phyloP scores from a whole-genome alignment of 2,888 invertebrate genomes.

The Leucophenga montana region DNA sequence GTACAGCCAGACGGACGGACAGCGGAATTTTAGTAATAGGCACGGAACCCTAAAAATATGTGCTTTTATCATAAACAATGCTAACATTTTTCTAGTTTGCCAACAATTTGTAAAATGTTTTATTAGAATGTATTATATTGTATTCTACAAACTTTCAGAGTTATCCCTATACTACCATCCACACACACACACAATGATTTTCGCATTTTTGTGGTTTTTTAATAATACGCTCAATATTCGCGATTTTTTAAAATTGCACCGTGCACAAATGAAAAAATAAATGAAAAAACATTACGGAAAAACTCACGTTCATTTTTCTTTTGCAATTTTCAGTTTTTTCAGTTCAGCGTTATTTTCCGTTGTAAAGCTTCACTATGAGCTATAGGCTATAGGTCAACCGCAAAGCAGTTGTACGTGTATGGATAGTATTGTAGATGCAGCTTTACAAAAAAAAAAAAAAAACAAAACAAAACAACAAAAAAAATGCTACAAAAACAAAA shows the following conservation, averaged over 20 bases:
- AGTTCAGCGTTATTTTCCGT: neutral
- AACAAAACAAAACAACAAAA: no score
- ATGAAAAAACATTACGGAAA: slow-evolving; percentile 6
- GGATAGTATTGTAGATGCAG: no score
- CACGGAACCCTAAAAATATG: no score
- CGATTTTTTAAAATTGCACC: slow-evolving; percentile 14
- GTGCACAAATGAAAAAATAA: slow-evolving; percentile 14
- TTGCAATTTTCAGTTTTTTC: neutral
- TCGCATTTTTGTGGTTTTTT: slow-evolving; percentile 24
- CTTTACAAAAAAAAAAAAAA: no score
- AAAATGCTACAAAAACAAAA: no score
- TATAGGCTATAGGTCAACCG: slow-evolving; percentile 20
- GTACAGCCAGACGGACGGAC: no score
- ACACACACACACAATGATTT: slow-evolving; percentile 13
- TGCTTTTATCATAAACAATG: no score
- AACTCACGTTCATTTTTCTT: neutral
- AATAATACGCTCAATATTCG: slow-evolving; percentile 21
- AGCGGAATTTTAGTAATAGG: no score
- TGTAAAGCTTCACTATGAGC: slow-evolving; percentile 3
- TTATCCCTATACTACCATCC: neutral
- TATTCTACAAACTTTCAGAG: neutral
- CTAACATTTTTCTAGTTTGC: no score
- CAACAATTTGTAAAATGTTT: no score
- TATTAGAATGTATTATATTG: no score
- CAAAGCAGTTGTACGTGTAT: slow-evolving; percentile 2